Evolutionary conservation across 2,797 vertebrate genomes (phyloP), one percentile per base, ranked within the genome.

Genomic region (Parambassis ranga): DNA sequence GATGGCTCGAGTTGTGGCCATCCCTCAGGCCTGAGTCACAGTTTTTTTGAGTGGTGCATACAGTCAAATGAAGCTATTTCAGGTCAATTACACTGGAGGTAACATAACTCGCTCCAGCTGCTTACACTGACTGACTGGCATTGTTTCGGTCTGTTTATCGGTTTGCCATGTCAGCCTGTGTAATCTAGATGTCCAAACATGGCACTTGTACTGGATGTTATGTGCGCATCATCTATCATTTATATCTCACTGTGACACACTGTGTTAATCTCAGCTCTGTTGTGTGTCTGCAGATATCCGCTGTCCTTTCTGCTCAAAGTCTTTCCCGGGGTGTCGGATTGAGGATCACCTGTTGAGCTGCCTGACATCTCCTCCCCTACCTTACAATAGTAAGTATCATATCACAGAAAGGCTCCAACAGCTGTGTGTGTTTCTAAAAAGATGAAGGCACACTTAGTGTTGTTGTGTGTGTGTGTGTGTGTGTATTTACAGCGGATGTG

Each of bases 331-430:
- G 35, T 90, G 92, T 35, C 81, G 91, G 32, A 92, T 93, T 6
- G 92, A 94, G 79, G 92, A 93, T 71, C 93, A 94, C 82, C 87
- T 93, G 68, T 79, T 94, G 79, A 93, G 91, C 81, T 94, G 93
- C 79, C 90, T 94, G 75, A 93, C 92, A 0, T 92, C 91, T 60
- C 92, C 91, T 13, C 89, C 91, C 2, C 84, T 94, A 36, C 92
- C 92, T 43, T 93, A 93, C 88, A 94, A 94, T 27, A 89, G 93
- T 94, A 68, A 83, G 91, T 86, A 32, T 62, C 35, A 1, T 13
- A 19, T 38, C 23, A 46, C 62, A 42, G 14, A 43, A 52, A 38
- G 13, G 33, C 28, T 10, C 49, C 5, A 1, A 16, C 2, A 5
- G 50, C 20, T 58, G 53, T 38, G 11, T 37, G 4, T 23, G 15